Evolutionary conservation across 2,797 vertebrate species (phyloP).

Genomic region (Hypotaenidia okinawae): DNA sequence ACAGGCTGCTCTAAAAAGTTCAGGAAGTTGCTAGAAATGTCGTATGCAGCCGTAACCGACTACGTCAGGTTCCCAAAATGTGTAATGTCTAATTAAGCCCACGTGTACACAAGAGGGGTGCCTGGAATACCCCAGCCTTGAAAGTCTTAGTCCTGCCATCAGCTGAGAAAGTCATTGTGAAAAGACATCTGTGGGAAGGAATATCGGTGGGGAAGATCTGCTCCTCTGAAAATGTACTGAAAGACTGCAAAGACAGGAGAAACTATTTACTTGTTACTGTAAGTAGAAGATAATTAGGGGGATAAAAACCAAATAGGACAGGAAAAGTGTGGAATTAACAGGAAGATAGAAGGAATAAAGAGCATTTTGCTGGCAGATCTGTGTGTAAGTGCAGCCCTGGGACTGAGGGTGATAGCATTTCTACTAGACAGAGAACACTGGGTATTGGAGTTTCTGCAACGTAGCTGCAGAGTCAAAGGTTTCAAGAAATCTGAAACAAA

Average conservation of each 20-base stretch:
- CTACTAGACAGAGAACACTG: rapidly evolving
- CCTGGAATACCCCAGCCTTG: neutral
- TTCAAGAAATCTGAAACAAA: neutral
- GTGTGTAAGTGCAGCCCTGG: neutral
- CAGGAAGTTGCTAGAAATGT: neutral
- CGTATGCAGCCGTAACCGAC: rapidly evolving
- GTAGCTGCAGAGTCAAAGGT: neutral
- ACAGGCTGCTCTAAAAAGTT: neutral
- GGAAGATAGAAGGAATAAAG: neutral
- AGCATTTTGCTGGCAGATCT: neutral
- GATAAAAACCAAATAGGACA: neutral
- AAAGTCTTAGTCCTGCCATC: neutral
- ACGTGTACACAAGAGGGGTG: neutral
- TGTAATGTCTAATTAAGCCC: too few relatives aligned
- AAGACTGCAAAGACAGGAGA: neutral
- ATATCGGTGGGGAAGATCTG: neutral
- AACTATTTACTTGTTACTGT: neutral
- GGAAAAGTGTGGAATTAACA: neutral
- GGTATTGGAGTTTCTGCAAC: neutral
- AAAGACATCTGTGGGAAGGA: neutral
- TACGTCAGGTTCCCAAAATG: neutral
- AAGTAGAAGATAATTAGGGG: neutral
- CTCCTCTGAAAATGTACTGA: neutral
- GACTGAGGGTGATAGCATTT: neutral
- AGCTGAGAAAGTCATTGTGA: neutral